These are phyloP conservation scores for Sorex maritimensis DNA, from an alignment of 2,797 vertebrate species.

Conservation along the genomic window DNA sequence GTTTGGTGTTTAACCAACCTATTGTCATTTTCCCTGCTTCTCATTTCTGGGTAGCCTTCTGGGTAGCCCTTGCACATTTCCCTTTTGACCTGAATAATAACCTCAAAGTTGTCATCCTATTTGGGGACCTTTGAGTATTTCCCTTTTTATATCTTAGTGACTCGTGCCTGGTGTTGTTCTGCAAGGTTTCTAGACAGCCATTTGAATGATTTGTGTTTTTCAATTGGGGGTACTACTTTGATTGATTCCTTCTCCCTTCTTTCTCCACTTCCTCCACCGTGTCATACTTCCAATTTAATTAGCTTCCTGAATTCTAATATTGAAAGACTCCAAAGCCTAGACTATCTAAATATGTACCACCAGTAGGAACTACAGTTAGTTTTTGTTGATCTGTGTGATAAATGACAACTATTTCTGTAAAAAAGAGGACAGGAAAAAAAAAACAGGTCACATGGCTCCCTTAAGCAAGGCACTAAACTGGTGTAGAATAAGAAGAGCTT, in stretches of 20 bases:
- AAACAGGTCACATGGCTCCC: background rate
- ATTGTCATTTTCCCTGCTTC: slow-evolving; percentile 32
- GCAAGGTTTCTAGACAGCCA: slow-evolving; percentile 51
- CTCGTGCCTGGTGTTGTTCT: slow-evolving; percentile 23
- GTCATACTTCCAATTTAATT: slow-evolving; percentile 85
- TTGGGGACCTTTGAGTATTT: slow-evolving; percentile 60
- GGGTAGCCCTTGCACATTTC: background rate
- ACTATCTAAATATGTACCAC: background rate
- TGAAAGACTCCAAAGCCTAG: slow-evolving; percentile 76
- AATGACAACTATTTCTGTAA: slow-evolving; percentile 49
- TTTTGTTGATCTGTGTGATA: slow-evolving; percentile 61
- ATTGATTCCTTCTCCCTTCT: slow-evolving; percentile 20
- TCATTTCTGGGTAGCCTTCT: background rate
- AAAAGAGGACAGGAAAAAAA: background rate
- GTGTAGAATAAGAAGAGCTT: slow-evolving; percentile 41
- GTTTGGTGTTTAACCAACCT: slow-evolving; percentile 59
- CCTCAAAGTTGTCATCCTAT: slow-evolving; percentile 31
- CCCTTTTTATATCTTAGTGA: slow-evolving; percentile 64
- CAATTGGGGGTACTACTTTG: slow-evolving; percentile 42
- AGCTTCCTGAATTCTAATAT: slow-evolving; percentile 84
- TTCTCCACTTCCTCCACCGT: background rate
- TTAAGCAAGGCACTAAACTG: slow-evolving; percentile 5
- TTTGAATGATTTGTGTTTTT: slow-evolving; percentile 52
- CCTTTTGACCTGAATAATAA: slow-evolving; percentile 55
- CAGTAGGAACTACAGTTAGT: slow-evolving; percentile 42